Evolutionary conservation across 2,797 vertebrate genomes (phyloP).

Genomic region (Bufotes viridis): DNA sequence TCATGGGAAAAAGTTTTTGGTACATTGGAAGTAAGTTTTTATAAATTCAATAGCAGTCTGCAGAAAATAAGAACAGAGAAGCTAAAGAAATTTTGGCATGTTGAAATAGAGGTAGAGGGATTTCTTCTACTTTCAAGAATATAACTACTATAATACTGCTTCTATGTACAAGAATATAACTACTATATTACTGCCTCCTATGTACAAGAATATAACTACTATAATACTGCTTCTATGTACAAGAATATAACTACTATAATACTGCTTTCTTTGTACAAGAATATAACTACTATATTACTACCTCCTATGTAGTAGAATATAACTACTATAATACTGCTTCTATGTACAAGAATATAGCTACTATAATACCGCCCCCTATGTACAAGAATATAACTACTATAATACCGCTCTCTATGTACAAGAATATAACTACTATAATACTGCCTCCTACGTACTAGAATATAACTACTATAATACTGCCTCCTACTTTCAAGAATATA

Average conservation of each 20-base stretch:
- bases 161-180: slow-evolving; percentile 7
- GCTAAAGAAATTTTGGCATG: not conserved
- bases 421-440: slow-evolving; percentile 5
- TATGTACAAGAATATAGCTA: slow-evolving; percentile 5
- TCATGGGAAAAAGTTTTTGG: not conserved
- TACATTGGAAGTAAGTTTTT: not conserved
- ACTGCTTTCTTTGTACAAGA: not conserved
- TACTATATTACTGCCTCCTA: not conserved
- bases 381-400: not conserved
- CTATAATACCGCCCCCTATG: not conserved
- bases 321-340: slow-evolving; percentile 11
- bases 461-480: slow-evolving; percentile 12
- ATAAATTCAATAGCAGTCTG: not conserved
- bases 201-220: slow-evolving; percentile 15
- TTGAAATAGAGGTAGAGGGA: not conserved
- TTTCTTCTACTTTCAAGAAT: not conserved
- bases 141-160: slow-evolving; percentile 17
- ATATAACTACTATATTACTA: slow-evolving; percentile 4
- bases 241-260: slow-evolving; percentile 14
- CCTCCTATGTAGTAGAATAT: not conserved
- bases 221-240: not conserved
- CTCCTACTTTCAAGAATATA: not conserved
- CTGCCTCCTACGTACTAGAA: not conserved
- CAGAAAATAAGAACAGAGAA: not conserved
- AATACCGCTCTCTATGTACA: not conserved